phyloP scores from a whole-genome alignment of 2,113 vertebrate species.

The Galbula dea region DNA sequence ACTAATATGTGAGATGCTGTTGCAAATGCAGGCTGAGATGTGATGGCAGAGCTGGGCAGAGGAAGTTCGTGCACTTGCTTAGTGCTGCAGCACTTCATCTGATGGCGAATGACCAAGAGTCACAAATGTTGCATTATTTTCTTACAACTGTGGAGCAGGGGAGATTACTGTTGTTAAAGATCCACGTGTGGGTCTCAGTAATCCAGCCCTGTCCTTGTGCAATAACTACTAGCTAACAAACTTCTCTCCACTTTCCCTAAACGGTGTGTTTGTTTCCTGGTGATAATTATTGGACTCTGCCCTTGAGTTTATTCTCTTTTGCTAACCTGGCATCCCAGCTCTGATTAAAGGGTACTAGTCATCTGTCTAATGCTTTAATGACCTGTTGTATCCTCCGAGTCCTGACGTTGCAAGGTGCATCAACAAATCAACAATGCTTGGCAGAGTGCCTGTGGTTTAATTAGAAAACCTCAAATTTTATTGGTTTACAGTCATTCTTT shows the following conservation, averaged over 20 bases:
- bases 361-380: slow-evolving; percentile 60
- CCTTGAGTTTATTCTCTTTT: slow-evolving; percentile 20
- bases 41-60: neutral
- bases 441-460: slow-evolving; percentile 51
- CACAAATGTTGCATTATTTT: neutral
- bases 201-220: slow-evolving; percentile 8
- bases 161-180: neutral
- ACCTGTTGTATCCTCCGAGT: slow-evolving; percentile 45
- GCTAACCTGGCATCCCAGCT: slow-evolving; percentile 27
- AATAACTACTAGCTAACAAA: neutral
- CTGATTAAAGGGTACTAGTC: slow-evolving; percentile 58
- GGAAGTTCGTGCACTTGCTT: neutral
- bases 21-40: neutral
- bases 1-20: neutral
- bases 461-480: slow-evolving; percentile 62
- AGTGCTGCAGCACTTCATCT: neutral
- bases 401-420: slow-evolving; percentile 54
- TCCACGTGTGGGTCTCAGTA: neutral
- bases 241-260: slow-evolving; percentile 7
- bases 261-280: slow-evolving; percentile 6
- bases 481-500: slow-evolving; percentile 61
- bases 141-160: neutral
- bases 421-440: slow-evolving; percentile 52
- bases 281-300: slow-evolving; percentile 51
- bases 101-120: neutral